These are phyloP conservation scores for Pentalonia nigronervosa DNA, from an alignment of 1,140 invertebrate genomes.

Conservation along the genomic window DNA sequence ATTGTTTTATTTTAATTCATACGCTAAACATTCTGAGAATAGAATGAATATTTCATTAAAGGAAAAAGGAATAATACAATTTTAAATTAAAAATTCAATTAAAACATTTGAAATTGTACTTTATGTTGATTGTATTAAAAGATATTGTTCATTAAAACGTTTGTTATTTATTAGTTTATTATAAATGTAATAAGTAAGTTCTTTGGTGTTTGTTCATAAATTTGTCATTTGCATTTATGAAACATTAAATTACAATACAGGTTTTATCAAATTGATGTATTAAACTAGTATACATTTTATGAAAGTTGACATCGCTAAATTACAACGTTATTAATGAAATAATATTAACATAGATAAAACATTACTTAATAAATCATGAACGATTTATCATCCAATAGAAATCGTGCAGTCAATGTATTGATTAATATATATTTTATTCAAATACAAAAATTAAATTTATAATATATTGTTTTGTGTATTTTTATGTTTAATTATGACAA, in stretches of 20 bases:
- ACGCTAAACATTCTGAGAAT: background rate
- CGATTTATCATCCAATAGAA: background rate
- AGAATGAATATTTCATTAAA: conserved; percentile 41
- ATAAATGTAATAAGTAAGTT: conserved; percentile 27
- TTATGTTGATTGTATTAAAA: conserved; percentile 20
- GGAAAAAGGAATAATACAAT: conserved; percentile 15
- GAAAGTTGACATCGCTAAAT: background rate
- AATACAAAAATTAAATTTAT: background rate
- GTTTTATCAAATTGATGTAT: conserved; percentile 18
- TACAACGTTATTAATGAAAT: conserved; percentile 15
- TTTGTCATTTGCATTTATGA: conserved; percentile 19
- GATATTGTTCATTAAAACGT: conserved; percentile 18
- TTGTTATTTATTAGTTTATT: conserved; percentile 40
- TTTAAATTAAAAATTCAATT: conserved; percentile 49
- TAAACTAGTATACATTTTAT: background rate
- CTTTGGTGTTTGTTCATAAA: background rate
- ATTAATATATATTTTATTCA: conserved; percentile 28
- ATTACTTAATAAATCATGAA: conserved; percentile 31
- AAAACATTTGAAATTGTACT: conserved; percentile 30
- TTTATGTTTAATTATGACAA: background rate
- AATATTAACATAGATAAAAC: conserved; percentile 36
- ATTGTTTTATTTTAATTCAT: conserved; percentile 30
- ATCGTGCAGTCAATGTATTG: background rate
- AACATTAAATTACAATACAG: conserved; percentile 5
- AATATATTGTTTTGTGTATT: background rate